These are phyloP conservation scores for Apostichopus leukothele DNA, from an alignment of 53 echinoderm and acorn worm species.

Conservation along the genomic window DNA sequence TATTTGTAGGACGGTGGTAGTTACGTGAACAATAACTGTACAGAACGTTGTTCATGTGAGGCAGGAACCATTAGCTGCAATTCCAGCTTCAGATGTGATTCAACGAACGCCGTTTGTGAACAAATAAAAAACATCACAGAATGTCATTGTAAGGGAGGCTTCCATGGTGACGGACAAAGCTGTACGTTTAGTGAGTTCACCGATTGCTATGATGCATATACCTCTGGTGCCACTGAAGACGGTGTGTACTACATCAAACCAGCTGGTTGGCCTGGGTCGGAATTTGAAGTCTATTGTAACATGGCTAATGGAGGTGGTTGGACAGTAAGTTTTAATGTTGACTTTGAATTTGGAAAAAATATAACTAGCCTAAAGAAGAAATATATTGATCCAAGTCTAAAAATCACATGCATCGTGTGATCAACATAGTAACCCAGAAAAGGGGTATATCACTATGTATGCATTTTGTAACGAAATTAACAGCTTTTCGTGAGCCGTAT, in stretches of 20 bases:
- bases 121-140: neutral
- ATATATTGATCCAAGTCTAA: neutral
- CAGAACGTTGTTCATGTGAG: too few species aligned
- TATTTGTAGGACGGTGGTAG: too few species aligned
- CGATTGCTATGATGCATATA: neutral
- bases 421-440: neutral
- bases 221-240: neutral
- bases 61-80: too few species aligned
- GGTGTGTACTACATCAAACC: neutral
- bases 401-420: neutral
- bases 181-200: neutral
- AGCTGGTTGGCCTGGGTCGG: neutral
- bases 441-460: neutral
- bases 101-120: neutral
- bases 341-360: neutral
- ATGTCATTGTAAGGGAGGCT: neutral
- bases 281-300: slow-evolving; percentile 15
- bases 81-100: too few species aligned
- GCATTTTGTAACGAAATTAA: neutral
- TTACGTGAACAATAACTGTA: too few species aligned
- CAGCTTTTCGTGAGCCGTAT: neutral
- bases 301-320: neutral
- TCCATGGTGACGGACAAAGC: neutral
- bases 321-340: slow-evolving; percentile 10
- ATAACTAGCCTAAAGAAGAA: neutral